Evolutionary conservation across 2,888 invertebrate genomes (phyloP).

Genomic region (Drosophila paracracens): DNA sequence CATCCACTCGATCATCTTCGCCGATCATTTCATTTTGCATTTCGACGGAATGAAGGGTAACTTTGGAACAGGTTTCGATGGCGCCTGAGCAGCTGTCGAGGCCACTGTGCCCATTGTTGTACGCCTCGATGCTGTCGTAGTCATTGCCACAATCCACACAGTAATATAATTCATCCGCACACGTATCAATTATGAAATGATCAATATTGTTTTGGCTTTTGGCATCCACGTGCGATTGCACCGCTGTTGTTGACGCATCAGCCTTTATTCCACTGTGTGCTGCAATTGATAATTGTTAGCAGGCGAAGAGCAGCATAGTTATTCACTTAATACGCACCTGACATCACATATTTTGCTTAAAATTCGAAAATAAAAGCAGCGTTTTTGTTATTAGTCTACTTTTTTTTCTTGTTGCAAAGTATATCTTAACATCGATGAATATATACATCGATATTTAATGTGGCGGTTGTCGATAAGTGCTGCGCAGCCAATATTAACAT

Average conservation of each 20-base stretch:
- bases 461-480: conserved; percentile 5
- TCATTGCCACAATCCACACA: conserved; percentile 54
- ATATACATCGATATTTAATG: neutral
- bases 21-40: conserved; percentile 28
- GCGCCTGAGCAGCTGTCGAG: conserved; percentile 26
- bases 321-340: conserved; percentile 38
- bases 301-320: neutral
- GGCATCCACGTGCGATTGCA: conserved; percentile 44
- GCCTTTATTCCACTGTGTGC: conserved; percentile 9
- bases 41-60: conserved; percentile 25
- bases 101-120: conserved; percentile 39
- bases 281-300: conserved; percentile 7
- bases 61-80: conserved; percentile 22
- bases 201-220: conserved; percentile 30
- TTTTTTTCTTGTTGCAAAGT: conserved; percentile 18
- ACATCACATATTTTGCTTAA: conserved; percentile 47
- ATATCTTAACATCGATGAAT: conserved; percentile 22
- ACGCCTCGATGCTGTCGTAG: conserved; percentile 47
- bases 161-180: conserved; percentile 43
- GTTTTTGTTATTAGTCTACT: neutral
- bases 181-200: conserved; percentile 51
- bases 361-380: conserved; percentile 4
- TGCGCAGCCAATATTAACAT: conserved; percentile 1
- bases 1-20: conserved; percentile 26
- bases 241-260: neutral